Percentiles rank a stretch among this genome's conserved stretches.
These are phyloP conservation scores for Brachynemurus nebulosus DNA, from an alignment of 2,888 invertebrate species.

Conservation along the genomic window DNA sequence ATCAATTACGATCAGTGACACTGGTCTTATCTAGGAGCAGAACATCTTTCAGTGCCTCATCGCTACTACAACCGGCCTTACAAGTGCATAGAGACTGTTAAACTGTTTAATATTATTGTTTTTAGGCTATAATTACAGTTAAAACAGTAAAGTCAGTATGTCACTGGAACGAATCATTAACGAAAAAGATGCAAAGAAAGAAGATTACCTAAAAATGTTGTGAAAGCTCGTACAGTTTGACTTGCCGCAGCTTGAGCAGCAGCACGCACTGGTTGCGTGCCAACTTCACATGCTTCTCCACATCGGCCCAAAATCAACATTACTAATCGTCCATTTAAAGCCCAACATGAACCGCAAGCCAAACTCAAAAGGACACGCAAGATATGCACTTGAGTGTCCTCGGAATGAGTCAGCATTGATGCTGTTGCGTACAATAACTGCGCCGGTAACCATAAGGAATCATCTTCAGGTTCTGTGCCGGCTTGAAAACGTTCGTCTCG, in stretches of 20 bases:
- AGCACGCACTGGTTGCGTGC: constrained; percentile 67
- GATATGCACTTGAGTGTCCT: constrained; percentile 70
- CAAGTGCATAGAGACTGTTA: no score
- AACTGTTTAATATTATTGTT: no score
- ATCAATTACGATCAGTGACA: no score
- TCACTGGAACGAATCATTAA: no score
- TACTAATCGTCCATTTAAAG: constrained; percentile 76
- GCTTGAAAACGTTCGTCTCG: constrained; percentile 86
- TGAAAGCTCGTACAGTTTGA: constrained; percentile 75
- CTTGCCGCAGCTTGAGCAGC: constrained; percentile 84
- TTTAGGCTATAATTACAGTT: no score
- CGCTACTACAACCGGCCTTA: no score
- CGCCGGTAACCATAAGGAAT: constrained; percentile 84
- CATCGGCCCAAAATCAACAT: constrained; percentile 76
- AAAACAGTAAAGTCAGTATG: no score
- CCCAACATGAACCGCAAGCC: constrained; percentile 78
- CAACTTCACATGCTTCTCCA: constrained; percentile 66
- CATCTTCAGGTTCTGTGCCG: constrained; percentile 80
- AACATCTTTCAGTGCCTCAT: no score
- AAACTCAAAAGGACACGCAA: constrained; percentile 69
- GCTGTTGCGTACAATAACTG: constrained; percentile 78
- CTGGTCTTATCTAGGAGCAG: no score
- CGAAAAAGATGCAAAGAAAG: no score
- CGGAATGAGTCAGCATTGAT: constrained; percentile 61
- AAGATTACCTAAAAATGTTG: no score